A percentile compares a stretch with the other conserved stretches of the same genome.
phyloP scores from a whole-genome alignment of 2,888 invertebrate species.

The Eurois occulta region DNA sequence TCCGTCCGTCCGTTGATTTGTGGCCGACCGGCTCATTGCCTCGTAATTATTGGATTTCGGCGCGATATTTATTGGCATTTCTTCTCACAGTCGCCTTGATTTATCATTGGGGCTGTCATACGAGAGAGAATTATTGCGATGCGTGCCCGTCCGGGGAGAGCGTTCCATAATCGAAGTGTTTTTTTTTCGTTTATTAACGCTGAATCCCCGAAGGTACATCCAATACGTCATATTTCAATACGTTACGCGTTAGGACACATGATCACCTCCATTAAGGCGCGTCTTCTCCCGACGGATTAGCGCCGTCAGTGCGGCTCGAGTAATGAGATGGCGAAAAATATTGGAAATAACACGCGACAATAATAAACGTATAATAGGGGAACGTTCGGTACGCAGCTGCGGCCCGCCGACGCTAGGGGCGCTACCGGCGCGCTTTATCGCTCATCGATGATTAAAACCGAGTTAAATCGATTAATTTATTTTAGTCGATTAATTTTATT shows the following conservation, averaged over 20 bases:
- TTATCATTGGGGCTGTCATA: conserved; percentile 86
- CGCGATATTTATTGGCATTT: conserved; percentile 89
- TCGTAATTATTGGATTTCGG: conserved; percentile 90
- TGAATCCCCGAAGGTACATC: conserved; percentile 83
- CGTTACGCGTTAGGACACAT: conserved; percentile 87
- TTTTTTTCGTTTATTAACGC: conserved; percentile 84
- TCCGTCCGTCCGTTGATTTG: conserved; percentile 87
- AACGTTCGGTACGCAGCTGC: conserved; percentile 77
- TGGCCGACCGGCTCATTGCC: conserved; percentile 87
- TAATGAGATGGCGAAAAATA: conserved; percentile 89
- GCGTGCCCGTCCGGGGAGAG: conserved; percentile 76
- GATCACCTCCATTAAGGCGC: conserved; percentile 88
- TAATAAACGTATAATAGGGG: conserved; percentile 84
- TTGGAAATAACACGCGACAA: conserved; percentile 87
- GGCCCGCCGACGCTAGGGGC: conserved; percentile 78
- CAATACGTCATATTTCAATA: conserved; percentile 89
- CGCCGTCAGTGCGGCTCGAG: conserved; percentile 80
- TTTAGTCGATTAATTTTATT: conserved; percentile 53
- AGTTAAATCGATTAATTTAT: conserved; percentile 58
- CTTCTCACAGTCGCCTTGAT: conserved; percentile 86
- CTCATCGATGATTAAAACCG: conserved; percentile 69
- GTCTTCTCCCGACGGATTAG: conserved; percentile 89
- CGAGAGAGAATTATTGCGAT: conserved; percentile 81
- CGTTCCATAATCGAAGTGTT: conserved; percentile 75
- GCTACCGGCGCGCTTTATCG: conserved; percentile 72